Evolutionary conservation across 1,140 invertebrate genomes (phyloP).

Genomic region (Cheumatopsyche charites): DNA sequence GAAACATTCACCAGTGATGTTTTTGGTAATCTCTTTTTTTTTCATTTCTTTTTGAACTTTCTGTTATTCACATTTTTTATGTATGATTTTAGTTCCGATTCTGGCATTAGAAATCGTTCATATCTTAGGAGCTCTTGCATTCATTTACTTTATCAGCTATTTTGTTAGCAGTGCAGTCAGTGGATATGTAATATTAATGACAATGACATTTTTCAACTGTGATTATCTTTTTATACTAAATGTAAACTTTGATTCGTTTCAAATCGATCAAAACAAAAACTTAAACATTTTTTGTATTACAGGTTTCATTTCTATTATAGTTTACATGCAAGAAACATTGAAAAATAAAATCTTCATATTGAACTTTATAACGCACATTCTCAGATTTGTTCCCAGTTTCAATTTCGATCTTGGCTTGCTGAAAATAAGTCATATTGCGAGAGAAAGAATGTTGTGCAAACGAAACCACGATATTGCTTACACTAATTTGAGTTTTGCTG

Average conservation of each 20-base stretch:
- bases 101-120: neutral
- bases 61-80: neutral
- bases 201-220: neutral
- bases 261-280: neutral
- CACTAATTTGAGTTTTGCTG: neutral
- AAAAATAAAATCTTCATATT: neutral
- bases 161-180: neutral
- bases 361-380: neutral
- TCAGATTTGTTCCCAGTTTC: neutral
- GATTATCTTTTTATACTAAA: neutral
- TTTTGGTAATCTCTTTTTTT: constrained; percentile 19
- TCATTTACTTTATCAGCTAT: constrained; percentile 26
- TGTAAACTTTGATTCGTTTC: neutral
- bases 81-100: constrained; percentile 6
- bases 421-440: constrained; percentile 4
- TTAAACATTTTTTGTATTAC: constrained; percentile 5
- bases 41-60: neutral
- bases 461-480: neutral
- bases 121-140: constrained; percentile 1
- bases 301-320: constrained; percentile 9
- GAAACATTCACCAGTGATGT: neutral
- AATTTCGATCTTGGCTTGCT: neutral
- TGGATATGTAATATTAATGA: constrained; percentile 6
- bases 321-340: neutral
- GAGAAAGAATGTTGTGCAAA: constrained; percentile 25